Base-by-base conservation (phyloP, 2,797 vertebrate genomes). In the Lates japonicus region DNA sequence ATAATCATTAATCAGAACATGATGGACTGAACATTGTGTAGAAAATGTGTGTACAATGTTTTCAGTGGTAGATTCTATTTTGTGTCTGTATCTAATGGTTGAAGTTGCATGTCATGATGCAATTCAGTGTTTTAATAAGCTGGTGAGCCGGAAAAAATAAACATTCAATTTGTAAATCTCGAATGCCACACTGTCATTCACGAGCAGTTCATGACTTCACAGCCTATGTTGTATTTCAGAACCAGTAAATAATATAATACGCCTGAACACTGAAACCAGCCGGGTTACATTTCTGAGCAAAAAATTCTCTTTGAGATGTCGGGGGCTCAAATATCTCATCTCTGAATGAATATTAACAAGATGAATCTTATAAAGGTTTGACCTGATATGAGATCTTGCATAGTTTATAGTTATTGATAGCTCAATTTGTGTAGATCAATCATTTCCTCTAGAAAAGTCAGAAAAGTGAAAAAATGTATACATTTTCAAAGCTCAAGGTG, bases 301-400 rank as follows among this genome's bases (percentile, higher is more conserved):
- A 16, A n/a, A 61, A 61, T 10, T 44, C 22, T 44, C 60, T 35
- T 59, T 25, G 44, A 66, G 8, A 51, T 10, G 25, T 33, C 16
- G n/a, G 39, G 33, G n/a, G 58, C 49, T 75, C n/a, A n/a, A n/a
- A n/a, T n/a, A n/a, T n/a, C 41, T 60, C 51, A 75, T 41, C 49
- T 41, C 35, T 42, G 8, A 60, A 58, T 39, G 25, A 42, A 69
- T 17, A 63, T 46, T 22, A 72, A 69, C 17, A 46, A 57, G 48
- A 57, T 63, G 5, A 46, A 33, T 73, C 52, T 55, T 25, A 19
- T n/a, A 29, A 59, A 67, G 52, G 66, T 25, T 51, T 58, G 7
- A 29, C 33, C 46, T 25, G 7, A 37, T 19, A 20, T 49, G 22
- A 62, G 57, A 70, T 60, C 10, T 25, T 69, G 39, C 68, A 59